These are phyloP conservation scores for Mellilla xanthometata DNA, from an alignment of 2,888 invertebrate species.

Conservation along the genomic window DNA sequence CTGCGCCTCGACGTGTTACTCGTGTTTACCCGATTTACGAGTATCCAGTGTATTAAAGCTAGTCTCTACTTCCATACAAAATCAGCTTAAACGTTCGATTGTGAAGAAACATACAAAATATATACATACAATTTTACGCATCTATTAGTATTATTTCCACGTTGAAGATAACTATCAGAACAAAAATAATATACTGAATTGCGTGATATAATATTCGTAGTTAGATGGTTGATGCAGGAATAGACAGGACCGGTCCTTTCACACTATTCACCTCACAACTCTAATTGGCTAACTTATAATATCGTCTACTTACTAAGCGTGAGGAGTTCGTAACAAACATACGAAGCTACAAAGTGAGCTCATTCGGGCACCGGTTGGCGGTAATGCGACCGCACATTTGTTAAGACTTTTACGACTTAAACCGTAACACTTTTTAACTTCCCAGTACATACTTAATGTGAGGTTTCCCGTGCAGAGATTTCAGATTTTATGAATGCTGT, in stretches of 20 bases:
- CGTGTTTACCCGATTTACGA: too few species aligned
- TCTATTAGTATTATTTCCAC: too few species aligned
- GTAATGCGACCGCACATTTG: conserved; percentile 39
- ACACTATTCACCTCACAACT: conserved; percentile 33
- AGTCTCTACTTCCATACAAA: too few species aligned
- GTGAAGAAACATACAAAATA: too few species aligned
- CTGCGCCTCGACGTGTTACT: too few species aligned
- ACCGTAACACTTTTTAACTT: conserved; percentile 13
- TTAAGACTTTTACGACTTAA: conserved; percentile 33
- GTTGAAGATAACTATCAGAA: too few species aligned
- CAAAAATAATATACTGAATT: too few species aligned
- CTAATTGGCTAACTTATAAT: conserved; percentile 42
- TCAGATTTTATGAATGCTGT: conserved; percentile 3
- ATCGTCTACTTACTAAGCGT: conserved; percentile 38
- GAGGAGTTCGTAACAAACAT: conserved; percentile 27
- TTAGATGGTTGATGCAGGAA: too few species aligned
- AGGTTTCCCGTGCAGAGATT: conserved; percentile 6
- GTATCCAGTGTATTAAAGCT: too few species aligned
- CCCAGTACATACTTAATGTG: conserved; percentile 10
- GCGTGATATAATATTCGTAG: too few species aligned
- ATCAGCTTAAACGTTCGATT: too few species aligned
- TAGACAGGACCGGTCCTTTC: conserved; percentile 13
- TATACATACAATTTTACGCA: too few species aligned
- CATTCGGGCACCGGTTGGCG: conserved; percentile 29
- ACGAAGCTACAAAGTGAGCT: conserved; percentile 31